Evolutionary conservation across 1,140 invertebrate genomes (phyloP).

Genomic region (Rhopalosiphum maidis): DNA sequence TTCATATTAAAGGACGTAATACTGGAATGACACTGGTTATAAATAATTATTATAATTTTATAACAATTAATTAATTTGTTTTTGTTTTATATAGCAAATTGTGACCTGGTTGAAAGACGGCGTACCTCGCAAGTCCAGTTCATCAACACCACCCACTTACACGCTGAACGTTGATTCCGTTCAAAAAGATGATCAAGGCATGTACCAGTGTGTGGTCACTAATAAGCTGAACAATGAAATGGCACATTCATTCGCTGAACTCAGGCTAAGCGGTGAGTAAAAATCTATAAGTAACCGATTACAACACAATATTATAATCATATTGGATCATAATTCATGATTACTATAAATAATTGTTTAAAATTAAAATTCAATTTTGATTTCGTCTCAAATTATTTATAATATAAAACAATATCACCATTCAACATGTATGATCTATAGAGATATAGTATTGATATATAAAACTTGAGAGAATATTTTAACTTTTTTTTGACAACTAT

Average conservation of each 20-base stretch:
- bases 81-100: constrained; percentile 6
- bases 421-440: too few relatives aligned
- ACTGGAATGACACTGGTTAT: too few relatives aligned
- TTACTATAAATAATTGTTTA: neutral
- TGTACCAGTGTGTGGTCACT: constrained; percentile 68
- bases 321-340: neutral
- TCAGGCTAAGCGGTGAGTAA: constrained; percentile 66
- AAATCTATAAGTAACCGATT: neutral
- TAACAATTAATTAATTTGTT: too few relatives aligned
- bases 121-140: neutral
- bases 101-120: constrained; percentile 45
- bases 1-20: too few relatives aligned
- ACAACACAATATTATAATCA: neutral
- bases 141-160: constrained; percentile 43
- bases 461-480: too few relatives aligned
- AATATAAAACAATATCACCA: neutral
- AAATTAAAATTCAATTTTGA: neutral
- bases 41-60: too few relatives aligned
- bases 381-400: neutral
- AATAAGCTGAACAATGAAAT: constrained; percentile 65
- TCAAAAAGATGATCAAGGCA: constrained; percentile 64
- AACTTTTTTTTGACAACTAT: too few relatives aligned
- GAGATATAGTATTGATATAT: too few relatives aligned
- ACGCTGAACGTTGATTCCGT: constrained; percentile 60
- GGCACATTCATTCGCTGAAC: constrained; percentile 63